Conservation (phyloP, 2,888 invertebrate genomes). For the Tineola bisselliella region DNA sequence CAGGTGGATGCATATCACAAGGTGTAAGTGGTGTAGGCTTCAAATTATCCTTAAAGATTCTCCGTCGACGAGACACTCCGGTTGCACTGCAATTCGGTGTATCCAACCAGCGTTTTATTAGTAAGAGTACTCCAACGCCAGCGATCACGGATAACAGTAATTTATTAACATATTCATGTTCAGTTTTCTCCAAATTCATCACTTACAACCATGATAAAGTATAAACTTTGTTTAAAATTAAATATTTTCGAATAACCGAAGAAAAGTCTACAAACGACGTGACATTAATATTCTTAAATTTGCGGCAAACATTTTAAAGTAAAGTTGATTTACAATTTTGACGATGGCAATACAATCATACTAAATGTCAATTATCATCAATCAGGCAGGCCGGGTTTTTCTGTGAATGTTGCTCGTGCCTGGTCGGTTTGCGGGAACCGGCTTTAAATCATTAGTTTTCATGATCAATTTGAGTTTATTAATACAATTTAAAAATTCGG, state of each 20-base stretch:
- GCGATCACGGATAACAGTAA: constrained; percentile 64
- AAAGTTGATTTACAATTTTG: too few species aligned
- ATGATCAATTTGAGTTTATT: not conserved
- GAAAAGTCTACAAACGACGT: too few species aligned
- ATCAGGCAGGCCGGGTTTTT: too few species aligned
- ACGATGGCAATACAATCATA: too few species aligned
- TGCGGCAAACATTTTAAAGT: too few species aligned
- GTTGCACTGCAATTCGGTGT: constrained; percentile 56
- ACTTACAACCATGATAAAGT: constrained; percentile 62
- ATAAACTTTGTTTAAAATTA: too few species aligned
- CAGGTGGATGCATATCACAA: not conserved
- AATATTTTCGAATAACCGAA: too few species aligned
- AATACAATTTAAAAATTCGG: constrained; percentile 15
- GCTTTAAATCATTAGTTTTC: not conserved
- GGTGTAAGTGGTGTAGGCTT: too few species aligned
- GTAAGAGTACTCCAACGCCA: constrained; percentile 61
- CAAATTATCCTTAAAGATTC: constrained; percentile 54
- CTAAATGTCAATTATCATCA: too few species aligned
- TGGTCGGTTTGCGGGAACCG: not conserved
- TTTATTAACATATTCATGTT: constrained; percentile 66
- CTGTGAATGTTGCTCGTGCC: not conserved
- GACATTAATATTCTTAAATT: too few species aligned
- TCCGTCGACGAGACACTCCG: constrained; percentile 59
- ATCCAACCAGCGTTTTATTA: constrained; percentile 60
- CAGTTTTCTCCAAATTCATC: constrained; percentile 69